Evolutionary conservation across 1,140 invertebrate species (phyloP).

Genomic region (Bombyx mori): ASM3026992v2 NC_085126.1:1178501-1179000

Average conservation of each 20-base stretch:
- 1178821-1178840: not conserved
- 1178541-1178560: not conserved
- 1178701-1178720: constrained; percentile 7
- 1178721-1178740: constrained; percentile 9
- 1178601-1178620: no score
- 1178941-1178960: no score
- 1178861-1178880: no score
- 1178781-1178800: constrained; percentile 10
- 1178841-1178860: no score
- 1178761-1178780: constrained; percentile 9
- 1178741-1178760: constrained; percentile 1
- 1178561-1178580: not conserved
- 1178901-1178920: no score
- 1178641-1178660: no score
- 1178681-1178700: constrained; percentile 3
- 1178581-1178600: no score
- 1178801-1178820: constrained; percentile 4
- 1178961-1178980: no score
- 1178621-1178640: no score
- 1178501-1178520: not conserved
- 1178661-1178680: not conserved
- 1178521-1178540: constrained; percentile 1
- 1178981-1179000: no score
- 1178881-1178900: no score
- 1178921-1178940: no score